Evolutionary conservation across 1,140 invertebrate genomes (phyloP).

Genomic region (Drosophila kurseongensis): DNA sequence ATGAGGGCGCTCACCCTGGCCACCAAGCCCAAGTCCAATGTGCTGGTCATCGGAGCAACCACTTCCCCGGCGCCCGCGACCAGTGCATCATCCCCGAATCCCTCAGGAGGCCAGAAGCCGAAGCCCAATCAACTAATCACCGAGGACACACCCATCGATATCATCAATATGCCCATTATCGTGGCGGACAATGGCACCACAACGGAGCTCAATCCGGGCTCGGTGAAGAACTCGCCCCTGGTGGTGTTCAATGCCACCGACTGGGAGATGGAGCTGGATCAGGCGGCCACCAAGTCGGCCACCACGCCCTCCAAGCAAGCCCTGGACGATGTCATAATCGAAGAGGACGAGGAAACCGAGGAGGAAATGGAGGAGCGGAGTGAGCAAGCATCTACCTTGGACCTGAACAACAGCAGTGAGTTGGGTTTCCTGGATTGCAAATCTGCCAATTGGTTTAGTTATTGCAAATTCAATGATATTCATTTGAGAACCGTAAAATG

Average conservation of each 20-base stretch:
- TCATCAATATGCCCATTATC: slow-evolving; percentile 81
- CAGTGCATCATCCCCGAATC: slow-evolving; percentile 17
- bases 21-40: slow-evolving; percentile 69
- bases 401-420: slow-evolving; percentile 67
- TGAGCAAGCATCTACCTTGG: slow-evolving; percentile 17
- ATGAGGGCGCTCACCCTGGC: slow-evolving; percentile 65
- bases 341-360: slow-evolving; percentile 56
- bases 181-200: slow-evolving; percentile 69
- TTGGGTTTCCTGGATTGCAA: background rate
- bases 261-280: slow-evolving; percentile 87
- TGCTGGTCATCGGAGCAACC: slow-evolving; percentile 64
- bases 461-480: too few species aligned
- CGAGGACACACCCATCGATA: slow-evolving; percentile 86
- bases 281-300: slow-evolving; percentile 85
- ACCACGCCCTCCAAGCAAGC: slow-evolving; percentile 42
- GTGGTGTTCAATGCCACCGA: slow-evolving; percentile 85
- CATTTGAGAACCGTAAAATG: too few species aligned
- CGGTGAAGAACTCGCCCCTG: slow-evolving; percentile 34
- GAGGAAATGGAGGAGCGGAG: slow-evolving; percentile 16
- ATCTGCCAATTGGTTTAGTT: too few species aligned
- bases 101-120: slow-evolving; percentile 17
- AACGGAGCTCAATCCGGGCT: slow-evolving; percentile 27
- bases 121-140: slow-evolving; percentile 84
- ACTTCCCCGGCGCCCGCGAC: slow-evolving; percentile 16
- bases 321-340: slow-evolving; percentile 72